Evolutionary conservation across 2,113 vertebrate genomes (phyloP), one percentile per base, ranked within the genome.

Genomic region (Leptodactylus fuscus): DNA sequence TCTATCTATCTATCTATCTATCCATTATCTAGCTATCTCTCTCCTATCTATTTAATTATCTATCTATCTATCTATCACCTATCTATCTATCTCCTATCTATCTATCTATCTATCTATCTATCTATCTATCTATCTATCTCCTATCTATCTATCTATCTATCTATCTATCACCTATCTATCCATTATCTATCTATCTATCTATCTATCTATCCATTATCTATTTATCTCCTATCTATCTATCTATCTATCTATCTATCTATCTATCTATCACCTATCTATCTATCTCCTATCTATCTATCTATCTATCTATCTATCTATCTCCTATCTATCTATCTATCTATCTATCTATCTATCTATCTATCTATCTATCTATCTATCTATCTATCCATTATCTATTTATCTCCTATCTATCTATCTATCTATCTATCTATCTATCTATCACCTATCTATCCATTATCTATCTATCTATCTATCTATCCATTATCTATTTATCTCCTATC

Each of bases 31-130:
- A 44, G 4, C 41, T 44, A 44, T 44, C 41, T 44, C 4, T 44
- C 41, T 44, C 41, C 4, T 44, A 44, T 55, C 53, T n/a, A 22
- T 22, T 11, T 20, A 53, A 12, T 3, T 53, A 53, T 58, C 41
- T 44, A 44, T 44, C 41, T 44, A 44, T 44, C 41, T 44, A 44
- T 44, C 41, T 44, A 44, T 44, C 49, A 20, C 49, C 15, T 53
- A 53, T 53, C 49, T 53, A 53, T 53, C 41, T 44, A 53, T 53
- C 53, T n/a, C n/a, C n/a, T 55, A 55, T 55, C 53, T 55, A 55
- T 55, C 53, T 55, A 55, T 55, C 53, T 55, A 55, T 55, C 53
- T 55, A 55, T 55, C 53, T 55, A 55, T 55, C 53, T 55, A 55
- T 55, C 53, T 55, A 55, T 55, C 53, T 55, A 55, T 55, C 53